Conservation (phyloP, 2,113 vertebrate species). For the Globicephala melas region DNA sequence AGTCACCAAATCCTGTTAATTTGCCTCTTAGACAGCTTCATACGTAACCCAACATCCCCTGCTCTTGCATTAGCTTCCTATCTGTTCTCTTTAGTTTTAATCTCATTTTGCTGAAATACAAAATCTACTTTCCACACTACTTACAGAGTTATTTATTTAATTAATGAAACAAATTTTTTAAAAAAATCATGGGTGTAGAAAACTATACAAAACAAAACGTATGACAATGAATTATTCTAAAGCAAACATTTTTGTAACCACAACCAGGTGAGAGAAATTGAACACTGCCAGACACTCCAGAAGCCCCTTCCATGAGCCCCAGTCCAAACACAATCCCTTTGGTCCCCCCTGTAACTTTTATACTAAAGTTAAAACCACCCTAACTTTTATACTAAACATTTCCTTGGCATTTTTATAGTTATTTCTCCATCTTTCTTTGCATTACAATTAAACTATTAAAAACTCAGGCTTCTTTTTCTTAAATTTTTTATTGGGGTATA, state of each 20-base stretch:
- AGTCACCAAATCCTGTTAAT: neutral
- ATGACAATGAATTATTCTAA: neutral
- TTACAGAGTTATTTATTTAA: neutral
- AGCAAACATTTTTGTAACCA: neutral
- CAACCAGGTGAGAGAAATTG: neutral
- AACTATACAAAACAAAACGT: neutral
- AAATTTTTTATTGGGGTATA: too few relatives aligned
- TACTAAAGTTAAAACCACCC: neutral
- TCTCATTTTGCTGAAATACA: neutral
- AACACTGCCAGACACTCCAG: neutral
- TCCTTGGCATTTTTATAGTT: neutral
- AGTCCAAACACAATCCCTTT: neutral
- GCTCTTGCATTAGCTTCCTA: neutral
- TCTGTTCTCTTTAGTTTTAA: neutral
- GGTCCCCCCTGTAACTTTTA: neutral
- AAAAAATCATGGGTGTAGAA: neutral
- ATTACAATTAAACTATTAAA: neutral
- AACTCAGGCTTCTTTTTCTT: neutral
- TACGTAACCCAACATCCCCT: neutral
- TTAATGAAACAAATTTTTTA: neutral
- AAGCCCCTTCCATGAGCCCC: neutral
- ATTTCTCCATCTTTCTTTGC: neutral
- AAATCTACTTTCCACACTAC: neutral
- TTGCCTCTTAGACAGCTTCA: neutral
- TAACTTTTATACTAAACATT: neutral